Base-by-base conservation (phyloP, 2,888 invertebrate species). In the Cyclophora albipunctata region DNA sequence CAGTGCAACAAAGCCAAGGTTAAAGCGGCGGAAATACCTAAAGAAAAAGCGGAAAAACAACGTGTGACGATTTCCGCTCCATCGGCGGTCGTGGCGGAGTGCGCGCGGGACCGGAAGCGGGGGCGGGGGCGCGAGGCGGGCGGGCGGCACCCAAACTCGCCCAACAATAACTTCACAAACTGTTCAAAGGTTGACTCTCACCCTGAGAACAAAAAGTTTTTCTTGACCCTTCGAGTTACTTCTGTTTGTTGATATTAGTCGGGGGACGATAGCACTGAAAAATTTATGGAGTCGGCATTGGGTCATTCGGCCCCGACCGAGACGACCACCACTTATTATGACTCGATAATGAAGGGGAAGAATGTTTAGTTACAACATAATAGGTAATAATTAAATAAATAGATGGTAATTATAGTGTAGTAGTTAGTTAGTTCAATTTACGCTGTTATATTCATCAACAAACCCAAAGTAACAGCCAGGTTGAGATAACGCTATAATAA, bases 61-160 rank as follows among this genome's bases (percentile, higher is more conserved):
- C 62, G 62, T 57, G 58, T 59, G 54, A 57, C 66, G 66, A 67
- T 68, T 67, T 68, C 67, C 66, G 66, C 58, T 45, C 66, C 60
- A 66, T 64, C 58, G 63, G 56, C 52, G 55, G 56, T 45, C 46
- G 58, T 55, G 51, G 46, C 37, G 43, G 44, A 55, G 59, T 53
- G 57, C 57, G 60, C 51, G 47, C 51, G 53, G 44, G 51, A 42
- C 44, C 46, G 47, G 43, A 46, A 42, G 46, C 33, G 40, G 45
- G 41, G 34, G 51, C 60, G 63, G 67, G 67, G 64, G 53, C 52
- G 60, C 46, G 63, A 62, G 54, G 49, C 48, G 53, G 55, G 59
- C 52, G 55, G 58, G 54, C 52, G 53, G 50, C 52, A 53, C 47
- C 47, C 53, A 48, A 56, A 53, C 53, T 56, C 54, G 52, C 50